Percentiles rank a stretch among this genome's conserved stretches.
Conservation (phyloP, 2,888 invertebrate species). For the Papilio protenor region DNA sequence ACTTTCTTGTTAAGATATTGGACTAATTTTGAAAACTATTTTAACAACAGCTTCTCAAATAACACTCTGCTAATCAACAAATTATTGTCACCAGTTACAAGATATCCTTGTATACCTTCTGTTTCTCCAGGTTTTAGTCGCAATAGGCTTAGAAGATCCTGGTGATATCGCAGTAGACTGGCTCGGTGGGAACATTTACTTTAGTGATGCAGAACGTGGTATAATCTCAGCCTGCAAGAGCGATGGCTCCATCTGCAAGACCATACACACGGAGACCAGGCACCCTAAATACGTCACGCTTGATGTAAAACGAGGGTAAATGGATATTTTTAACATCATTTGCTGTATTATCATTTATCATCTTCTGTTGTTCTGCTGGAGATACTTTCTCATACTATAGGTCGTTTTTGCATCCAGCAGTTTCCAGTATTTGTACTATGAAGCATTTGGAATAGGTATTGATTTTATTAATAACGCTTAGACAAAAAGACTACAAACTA, state of each 20-base stretch:
- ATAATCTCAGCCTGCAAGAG: slow-evolving; percentile 90
- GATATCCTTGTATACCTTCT: slow-evolving; percentile 1
- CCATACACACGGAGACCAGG: slow-evolving; percentile 85
- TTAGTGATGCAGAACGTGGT: slow-evolving; percentile 88
- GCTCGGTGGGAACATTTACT: slow-evolving; percentile 92
- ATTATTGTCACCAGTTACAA: not conserved
- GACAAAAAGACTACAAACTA: no score
- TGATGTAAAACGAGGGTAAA: slow-evolving; percentile 87
- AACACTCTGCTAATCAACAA: not conserved
- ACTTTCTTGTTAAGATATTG: not conserved
- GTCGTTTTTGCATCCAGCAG: no score
- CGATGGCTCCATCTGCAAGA: slow-evolving; percentile 87
- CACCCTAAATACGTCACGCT: slow-evolving; percentile 88
- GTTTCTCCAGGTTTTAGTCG: slow-evolving; percentile 76
- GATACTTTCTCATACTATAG: no score
- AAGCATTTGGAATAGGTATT: no score
- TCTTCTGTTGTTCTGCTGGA: not conserved
- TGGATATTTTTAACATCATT: slow-evolving; percentile 3
- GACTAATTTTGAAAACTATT: not conserved
- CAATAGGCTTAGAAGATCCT: slow-evolving; percentile 88
- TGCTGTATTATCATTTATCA: not conserved
- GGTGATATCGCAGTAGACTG: slow-evolving; percentile 92
- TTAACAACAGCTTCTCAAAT: no score
- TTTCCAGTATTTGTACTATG: no score
- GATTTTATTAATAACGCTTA: no score